phyloP scores from a whole-genome alignment of 2,888 invertebrate genomes.

The Plagodis pulveraria region DNA sequence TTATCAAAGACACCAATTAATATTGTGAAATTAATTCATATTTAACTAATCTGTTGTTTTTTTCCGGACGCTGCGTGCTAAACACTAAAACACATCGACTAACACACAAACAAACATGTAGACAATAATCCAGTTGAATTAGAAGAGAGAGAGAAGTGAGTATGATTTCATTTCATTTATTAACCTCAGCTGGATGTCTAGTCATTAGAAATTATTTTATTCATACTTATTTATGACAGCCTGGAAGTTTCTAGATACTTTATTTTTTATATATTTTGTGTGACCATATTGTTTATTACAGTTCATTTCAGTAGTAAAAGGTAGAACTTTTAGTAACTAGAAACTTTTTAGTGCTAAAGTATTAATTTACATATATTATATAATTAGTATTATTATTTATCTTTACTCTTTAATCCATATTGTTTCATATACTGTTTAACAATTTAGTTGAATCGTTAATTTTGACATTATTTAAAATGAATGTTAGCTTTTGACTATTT shows the following conservation, averaged over 20 bases:
- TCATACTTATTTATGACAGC: conserved; percentile 21
- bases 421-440: no score
- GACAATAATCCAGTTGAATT: conserved; percentile 92
- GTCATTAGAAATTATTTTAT: conserved; percentile 24
- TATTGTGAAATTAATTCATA: conserved; percentile 8
- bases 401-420: background rate
- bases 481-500: background rate
- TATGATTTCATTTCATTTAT: conserved; percentile 23
- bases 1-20: background rate
- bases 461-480: no score
- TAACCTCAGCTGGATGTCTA: conserved; percentile 29
- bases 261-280: background rate
- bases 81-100: conserved; percentile 69
- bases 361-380: background rate
- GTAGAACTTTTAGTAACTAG: conserved; percentile 12
- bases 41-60: conserved; percentile 40
- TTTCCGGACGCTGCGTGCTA: conserved; percentile 80
- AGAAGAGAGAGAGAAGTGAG: conserved; percentile 95
- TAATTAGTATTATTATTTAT: conserved; percentile 3
- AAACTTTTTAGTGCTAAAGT: conserved; percentile 16
- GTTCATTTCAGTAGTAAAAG: background rate
- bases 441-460: no score
- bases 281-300: background rate
- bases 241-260: conserved; percentile 35
- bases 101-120: conserved; percentile 65